A percentile compares a stretch with the other conserved stretches of the same genome.
These are phyloP conservation scores for Probosciger aterrimus DNA, from an alignment of 2,113 vertebrate genomes.

Conservation along the genomic window DNA sequence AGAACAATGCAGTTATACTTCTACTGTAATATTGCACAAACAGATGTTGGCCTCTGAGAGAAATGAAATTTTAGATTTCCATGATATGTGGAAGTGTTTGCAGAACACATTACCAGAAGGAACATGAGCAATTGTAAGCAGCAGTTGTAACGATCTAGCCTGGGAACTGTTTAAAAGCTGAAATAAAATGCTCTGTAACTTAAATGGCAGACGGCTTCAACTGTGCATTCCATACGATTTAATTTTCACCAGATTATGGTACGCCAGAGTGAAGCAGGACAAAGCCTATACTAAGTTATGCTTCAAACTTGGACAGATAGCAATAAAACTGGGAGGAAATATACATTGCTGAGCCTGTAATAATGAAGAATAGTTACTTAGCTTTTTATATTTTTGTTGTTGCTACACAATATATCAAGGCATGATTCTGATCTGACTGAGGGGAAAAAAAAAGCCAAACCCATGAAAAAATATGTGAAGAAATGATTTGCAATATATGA, in stretches of 20 bases:
- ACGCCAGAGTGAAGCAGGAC: background rate
- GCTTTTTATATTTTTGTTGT: background rate
- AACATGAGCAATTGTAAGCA: constrained; percentile 19
- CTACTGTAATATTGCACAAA: constrained; percentile 20
- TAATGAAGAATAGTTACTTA: background rate
- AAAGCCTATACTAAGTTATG: background rate
- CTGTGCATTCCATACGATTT: background rate
- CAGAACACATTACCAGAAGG: constrained; percentile 45
- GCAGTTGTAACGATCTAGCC: constrained; percentile 40
- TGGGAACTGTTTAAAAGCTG: constrained; percentile 56
- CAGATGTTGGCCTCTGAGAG: constrained; percentile 48
- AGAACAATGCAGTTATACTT: background rate
- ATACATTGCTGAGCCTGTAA: background rate
- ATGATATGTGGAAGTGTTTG: background rate
- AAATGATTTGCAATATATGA: background rate
- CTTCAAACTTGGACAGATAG: background rate
- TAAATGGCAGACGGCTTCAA: constrained; percentile 26
- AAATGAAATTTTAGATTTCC: constrained; percentile 57
- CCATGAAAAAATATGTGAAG: background rate
- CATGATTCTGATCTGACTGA: background rate
- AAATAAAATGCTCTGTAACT: constrained; percentile 49
- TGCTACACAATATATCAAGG: background rate
- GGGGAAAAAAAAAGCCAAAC: background rate
- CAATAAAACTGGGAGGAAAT: background rate
- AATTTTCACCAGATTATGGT: constrained; percentile 17